Conservation (phyloP, 2,113 vertebrate genomes). For the Sisor rabdophorus region DNA sequence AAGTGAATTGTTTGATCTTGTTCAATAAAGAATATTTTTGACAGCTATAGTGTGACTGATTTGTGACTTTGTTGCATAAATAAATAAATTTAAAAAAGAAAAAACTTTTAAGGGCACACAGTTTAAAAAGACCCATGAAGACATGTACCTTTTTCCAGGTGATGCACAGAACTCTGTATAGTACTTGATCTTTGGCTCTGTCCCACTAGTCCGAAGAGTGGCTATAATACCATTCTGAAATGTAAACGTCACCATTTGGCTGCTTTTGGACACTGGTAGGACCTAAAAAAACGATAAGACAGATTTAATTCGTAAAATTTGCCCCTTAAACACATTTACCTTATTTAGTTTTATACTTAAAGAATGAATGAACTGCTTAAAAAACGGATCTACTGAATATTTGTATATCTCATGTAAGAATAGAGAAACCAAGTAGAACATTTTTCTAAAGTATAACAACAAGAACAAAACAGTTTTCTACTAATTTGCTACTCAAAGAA, state of each 20-base stretch:
- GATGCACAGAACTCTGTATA: constrained; percentile 86
- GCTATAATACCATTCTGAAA: constrained; percentile 87
- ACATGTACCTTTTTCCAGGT: constrained; percentile 77
- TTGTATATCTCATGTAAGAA: too few species aligned
- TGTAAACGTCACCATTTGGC: constrained; percentile 93
- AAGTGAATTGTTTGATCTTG: too few species aligned
- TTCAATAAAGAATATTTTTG: too few species aligned
- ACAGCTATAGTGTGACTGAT: too few species aligned
- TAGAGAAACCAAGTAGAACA: too few species aligned
- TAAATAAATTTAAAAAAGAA: too few species aligned
- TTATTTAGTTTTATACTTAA: too few species aligned
- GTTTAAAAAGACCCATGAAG: neutral
- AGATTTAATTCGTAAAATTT: neutral
- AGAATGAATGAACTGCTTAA: neutral
- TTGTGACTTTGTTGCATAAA: too few species aligned
- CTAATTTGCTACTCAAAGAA: neutral
- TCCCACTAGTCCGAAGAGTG: constrained; percentile 89
- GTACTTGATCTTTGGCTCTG: constrained; percentile 95
- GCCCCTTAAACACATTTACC: neutral
- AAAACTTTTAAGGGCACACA: too few species aligned
- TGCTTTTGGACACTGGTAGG: constrained; percentile 81
- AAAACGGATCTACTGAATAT: neutral
- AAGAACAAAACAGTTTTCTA: neutral
- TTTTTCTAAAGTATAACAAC: too few species aligned
- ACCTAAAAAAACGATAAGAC: constrained; percentile 65